These are phyloP conservation scores for Tylochromis polylepis DNA, from an alignment of 2,113 vertebrate species.

Conservation along the genomic window DNA sequence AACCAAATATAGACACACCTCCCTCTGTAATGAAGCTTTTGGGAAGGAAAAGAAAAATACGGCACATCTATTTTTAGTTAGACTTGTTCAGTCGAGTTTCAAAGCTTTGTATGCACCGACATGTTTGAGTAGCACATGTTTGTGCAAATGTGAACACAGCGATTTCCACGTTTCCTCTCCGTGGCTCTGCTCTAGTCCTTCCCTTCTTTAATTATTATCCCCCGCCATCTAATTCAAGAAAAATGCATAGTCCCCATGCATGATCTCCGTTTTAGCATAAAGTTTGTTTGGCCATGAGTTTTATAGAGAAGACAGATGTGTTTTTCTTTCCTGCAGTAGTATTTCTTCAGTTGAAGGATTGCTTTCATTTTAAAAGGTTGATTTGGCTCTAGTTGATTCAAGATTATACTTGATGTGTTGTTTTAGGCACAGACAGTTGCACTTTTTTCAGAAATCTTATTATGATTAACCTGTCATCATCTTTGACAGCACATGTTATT, in stretches of 20 bases:
- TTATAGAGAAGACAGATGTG: not conserved
- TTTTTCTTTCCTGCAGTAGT: not conserved
- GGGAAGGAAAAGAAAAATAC: not conserved
- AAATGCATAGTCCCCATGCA: not conserved
- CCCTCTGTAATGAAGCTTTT: conserved; percentile 3
- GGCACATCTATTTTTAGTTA: conserved; percentile 54
- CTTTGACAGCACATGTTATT: not conserved
- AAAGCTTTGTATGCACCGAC: conserved; percentile 23
- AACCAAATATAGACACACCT: conserved; percentile 60
- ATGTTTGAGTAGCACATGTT: conserved; percentile 30
- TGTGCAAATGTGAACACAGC: conserved; percentile 8
- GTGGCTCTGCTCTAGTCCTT: not conserved
- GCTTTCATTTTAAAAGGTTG: not conserved
- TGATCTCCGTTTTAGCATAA: not conserved
- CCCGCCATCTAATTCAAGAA: not conserved
- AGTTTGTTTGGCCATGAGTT: not conserved
- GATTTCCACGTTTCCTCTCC: not conserved
- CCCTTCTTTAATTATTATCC: not conserved
- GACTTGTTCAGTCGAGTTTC: conserved; percentile 56
- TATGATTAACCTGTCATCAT: not conserved
- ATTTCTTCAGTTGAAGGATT: not conserved
- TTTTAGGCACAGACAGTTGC: not conserved
- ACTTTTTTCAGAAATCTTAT: not conserved
- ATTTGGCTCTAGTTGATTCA: not conserved
- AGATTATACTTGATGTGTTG: conserved; percentile 3